Evolutionary conservation across 1,140 invertebrate genomes (phyloP), one percentile per base, ranked within the genome.

Genomic region (Diorhabda elongata): DNA sequence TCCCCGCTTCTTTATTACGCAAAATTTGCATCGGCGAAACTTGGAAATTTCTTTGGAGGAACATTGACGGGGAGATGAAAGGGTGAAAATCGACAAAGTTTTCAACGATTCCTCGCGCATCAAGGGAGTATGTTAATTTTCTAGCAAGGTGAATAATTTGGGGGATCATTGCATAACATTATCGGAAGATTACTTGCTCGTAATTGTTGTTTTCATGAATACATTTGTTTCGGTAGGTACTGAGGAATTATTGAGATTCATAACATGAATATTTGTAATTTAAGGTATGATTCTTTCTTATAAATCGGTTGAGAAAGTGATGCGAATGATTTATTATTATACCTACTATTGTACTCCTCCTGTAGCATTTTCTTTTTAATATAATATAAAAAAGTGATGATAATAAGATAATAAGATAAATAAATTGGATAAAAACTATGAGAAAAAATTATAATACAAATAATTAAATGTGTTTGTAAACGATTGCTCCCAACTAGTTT

Each of bases 1-100:
- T 69, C 69, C 67, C 58, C 72, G 72, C 69, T 73, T 71, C 72
- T 73, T 73, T 73, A 73, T 73, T 73, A 69, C 63, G 69, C 58
- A 66, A 71, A 73, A 73, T 70, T 73, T 73, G 63, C 70, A 71
- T 71, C 70, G 66, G 58, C 45, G 67, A 63, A 62, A 61, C 67
- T 61, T 61, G 43, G 26, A 58, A 62, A 66, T 43, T 58, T 62
- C 59, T 68, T 68, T 11, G 67, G 61, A 63, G 67, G 59, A 62
- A 62, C 59, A 71, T 66, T 64, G 64, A 61, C 43, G 67, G 44
- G 8, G 58, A 60, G 65, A 67, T 67, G 65, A 60, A 67, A 58
- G 58, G 58, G 65, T 64, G 58, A 70, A 63, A 42, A 66, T 70
- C 45, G 69, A 65, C 44, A 42, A 71, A 71, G 61, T 68, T 67